Evolutionary conservation across 2,113 vertebrate species (phyloP), one percentile per base, ranked within the genome.

Genomic region (Globicephala melas): DNA sequence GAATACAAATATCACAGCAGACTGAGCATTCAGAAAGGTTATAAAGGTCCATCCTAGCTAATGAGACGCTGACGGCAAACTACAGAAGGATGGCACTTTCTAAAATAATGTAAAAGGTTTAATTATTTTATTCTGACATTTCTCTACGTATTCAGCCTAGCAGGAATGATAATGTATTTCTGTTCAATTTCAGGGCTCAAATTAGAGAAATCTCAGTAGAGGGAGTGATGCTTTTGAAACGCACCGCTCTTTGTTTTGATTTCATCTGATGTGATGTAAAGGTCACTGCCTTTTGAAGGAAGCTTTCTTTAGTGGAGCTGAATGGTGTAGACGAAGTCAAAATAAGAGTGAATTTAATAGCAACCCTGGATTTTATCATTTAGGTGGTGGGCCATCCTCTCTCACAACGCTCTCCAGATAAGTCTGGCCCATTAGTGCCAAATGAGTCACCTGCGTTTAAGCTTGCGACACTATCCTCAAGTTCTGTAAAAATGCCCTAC

Each of bases 111-210:
- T 11, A 53, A 36, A 63, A n/a, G 23, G 53, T 65, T 97, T 96
- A 93, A 94, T 96, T 96, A 81, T 96, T 93, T 96, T 83, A 62
- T 74, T 87, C 65, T 76, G 53, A 81, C 74, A 85, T 94, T 92
- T 92, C 63, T 92, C 44, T 67, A 41, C 68, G 33, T 47, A 81
- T 60, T 62, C 14, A 58, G 65, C 44, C 70, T 95, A 7, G 20
- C 3, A 79, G 82, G 50, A 73, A 94, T 44, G 31, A 81, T 41
- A 55, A 62, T 85, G 38, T 18, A 53, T 63, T 95, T 95, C 44
- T 97, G 60, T 90, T 94, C 33, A 25, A 65, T 73, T 96, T 96
- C 91, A 91, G 83, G 91, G 73, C 62, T 95, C 62, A 79, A 63
- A 86, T 73, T 79, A 94, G 83, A 84, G 81, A 74, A 47, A 26